Evolutionary conservation across 92 coral and sea anemone species (phyloP), one percentile per base, ranked within the genome.

Genomic region (Zoanthus sociatus): DNA sequence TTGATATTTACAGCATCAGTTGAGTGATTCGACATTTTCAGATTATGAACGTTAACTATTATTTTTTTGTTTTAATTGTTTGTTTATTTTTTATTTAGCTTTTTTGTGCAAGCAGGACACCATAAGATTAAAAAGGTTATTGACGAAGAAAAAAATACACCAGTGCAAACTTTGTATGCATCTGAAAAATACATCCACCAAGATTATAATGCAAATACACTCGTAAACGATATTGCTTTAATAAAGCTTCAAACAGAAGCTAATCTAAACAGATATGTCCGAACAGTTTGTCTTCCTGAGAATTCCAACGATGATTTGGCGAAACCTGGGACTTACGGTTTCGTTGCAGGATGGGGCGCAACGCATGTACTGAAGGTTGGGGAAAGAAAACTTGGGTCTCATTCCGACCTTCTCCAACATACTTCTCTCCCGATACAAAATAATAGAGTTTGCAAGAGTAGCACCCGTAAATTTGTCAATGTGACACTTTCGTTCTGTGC

Each of bases 261-360:
- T 8, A 54, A 82, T 26, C 87, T 93, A 14, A 85, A 72, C 9
- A 83, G 83, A 73, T 88, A 76, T 47, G 86, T 82, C 6, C 92
- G 92, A 56, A 84, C 93, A 0, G 63, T 90, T 32, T 93, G 95
- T 50, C 88, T 93, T 50, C 95, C 93, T 1, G 61, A 61, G 17
- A 73, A 78, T 33, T 79, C 78, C 61, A 88, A 84, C 54, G 78
- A 71, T 3, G 87, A 82, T 30, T 79, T 88, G 21, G 86, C 88
- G 26, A 82, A 9, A 14, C 77, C 90, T 45, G 69, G 73, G 12
- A n/a, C 79, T 4, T 46, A 84, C 32, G 93, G 91, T 9, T 44
- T 67, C 30, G 94, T 87, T 0, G 91, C 94, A 9, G 94, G 98
- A 5, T 92, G 98, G 95, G 95, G 98, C 3, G 51, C 15, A 8